phyloP scores from a whole-genome alignment of 1,140 invertebrate species.

The Zaprionus tsacasi region DNA sequence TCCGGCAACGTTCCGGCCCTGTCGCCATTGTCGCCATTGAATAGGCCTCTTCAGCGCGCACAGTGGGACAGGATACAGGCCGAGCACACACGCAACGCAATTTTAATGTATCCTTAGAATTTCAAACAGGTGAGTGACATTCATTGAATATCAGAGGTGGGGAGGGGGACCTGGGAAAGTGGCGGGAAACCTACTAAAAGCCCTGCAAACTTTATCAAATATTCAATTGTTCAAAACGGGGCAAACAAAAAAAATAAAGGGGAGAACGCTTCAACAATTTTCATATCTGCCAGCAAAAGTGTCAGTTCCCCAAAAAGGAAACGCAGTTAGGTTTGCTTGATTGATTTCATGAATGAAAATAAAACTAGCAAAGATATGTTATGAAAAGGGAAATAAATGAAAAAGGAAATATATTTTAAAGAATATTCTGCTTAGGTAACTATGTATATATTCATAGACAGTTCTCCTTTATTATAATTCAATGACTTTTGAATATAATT shows the following conservation, averaged over 20 bases:
- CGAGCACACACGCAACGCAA: conserved; percentile 57
- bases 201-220: conserved; percentile 20
- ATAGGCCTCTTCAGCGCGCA: conserved; percentile 58
- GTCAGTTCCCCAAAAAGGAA: conserved; percentile 1
- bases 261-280: not conserved
- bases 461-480: too few species aligned
- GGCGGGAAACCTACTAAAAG: conserved; percentile 5
- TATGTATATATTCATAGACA: too few species aligned
- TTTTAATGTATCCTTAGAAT: conserved; percentile 83
- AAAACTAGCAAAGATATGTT: not conserved
- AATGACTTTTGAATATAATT: too few species aligned
- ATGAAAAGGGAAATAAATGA: not conserved
- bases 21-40: conserved; percentile 56
- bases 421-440: too few species aligned
- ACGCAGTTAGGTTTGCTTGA: not conserved
- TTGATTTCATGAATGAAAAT: not conserved
- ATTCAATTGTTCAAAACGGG: conserved; percentile 20
- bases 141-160: conserved; percentile 50
- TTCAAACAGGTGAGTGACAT: conserved; percentile 75
- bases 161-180: conserved; percentile 12
- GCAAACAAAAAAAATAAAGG: not conserved
- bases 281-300: conserved; percentile 1
- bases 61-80: conserved; percentile 63
- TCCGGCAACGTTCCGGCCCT: conserved; percentile 24
- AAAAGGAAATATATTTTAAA: too few species aligned